These are phyloP conservation scores for Lathamus discolor DNA, from an alignment of 2,113 vertebrate genomes.

Conservation along the genomic window DNA sequence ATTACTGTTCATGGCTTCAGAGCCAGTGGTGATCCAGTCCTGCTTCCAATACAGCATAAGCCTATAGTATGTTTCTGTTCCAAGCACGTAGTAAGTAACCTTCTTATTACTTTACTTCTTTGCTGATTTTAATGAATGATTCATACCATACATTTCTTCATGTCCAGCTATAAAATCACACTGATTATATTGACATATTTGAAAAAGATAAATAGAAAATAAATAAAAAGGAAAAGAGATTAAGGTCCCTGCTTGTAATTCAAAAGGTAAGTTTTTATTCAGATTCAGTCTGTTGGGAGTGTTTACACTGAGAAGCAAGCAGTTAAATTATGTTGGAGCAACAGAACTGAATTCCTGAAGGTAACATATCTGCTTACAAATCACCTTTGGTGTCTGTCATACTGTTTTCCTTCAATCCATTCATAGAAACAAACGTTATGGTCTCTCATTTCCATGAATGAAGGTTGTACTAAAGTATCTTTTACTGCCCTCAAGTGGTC, in stretches of 20 bases:
- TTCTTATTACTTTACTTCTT: neutral
- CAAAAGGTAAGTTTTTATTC: neutral
- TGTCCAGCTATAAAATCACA: neutral
- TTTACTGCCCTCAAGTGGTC: conserved; percentile 41
- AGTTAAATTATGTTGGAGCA: neutral
- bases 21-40: neutral
- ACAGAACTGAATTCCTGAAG: neutral
- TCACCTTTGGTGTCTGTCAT: neutral
- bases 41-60: neutral
- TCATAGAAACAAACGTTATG: neutral
- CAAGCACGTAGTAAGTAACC: neutral
- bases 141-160: neutral
- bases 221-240: neutral
- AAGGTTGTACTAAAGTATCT: neutral
- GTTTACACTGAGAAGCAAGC: neutral
- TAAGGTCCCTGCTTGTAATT: neutral
- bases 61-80: neutral
- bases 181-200: neutral
- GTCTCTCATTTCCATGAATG: neutral
- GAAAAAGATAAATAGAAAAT: neutral
- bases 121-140: neutral
- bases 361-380: neutral
- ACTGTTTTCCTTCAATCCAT: neutral
- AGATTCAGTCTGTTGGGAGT: neutral
- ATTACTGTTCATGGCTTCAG: neutral